Conservation (phyloP, 2,888 invertebrate species). For the Drosophila macrospina region DNA sequence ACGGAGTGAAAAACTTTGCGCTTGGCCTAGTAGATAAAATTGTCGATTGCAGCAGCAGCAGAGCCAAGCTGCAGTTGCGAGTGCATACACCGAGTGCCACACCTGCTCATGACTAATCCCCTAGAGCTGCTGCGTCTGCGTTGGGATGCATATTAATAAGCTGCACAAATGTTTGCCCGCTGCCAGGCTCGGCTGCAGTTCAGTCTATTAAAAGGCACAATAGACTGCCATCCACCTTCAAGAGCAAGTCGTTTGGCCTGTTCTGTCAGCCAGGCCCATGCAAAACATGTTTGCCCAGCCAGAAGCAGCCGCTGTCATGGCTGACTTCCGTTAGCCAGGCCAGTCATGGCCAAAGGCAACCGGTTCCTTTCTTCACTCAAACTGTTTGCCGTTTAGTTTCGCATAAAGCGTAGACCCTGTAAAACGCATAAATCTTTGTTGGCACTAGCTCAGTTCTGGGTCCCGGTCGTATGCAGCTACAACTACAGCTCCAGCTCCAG, state of each 20-base stretch:
- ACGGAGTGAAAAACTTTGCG: slow-evolving; percentile 62
- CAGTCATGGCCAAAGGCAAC: slow-evolving; percentile 9
- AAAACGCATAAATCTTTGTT: slow-evolving; percentile 78
- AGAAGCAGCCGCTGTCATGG: slow-evolving; percentile 35
- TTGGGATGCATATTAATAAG: slow-evolving; percentile 72
- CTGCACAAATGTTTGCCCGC: slow-evolving; percentile 73
- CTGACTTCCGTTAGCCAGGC: slow-evolving; percentile 42
- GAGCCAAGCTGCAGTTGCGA: slow-evolving; percentile 8
- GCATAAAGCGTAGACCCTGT: slow-evolving; percentile 67
- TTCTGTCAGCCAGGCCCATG: slow-evolving; percentile 22
- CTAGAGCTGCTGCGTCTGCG: slow-evolving; percentile 28
- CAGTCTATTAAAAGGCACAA: slow-evolving; percentile 74
- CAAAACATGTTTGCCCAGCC: slow-evolving; percentile 45
- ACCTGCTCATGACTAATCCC: slow-evolving; percentile 50
- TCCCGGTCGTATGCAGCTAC: slow-evolving; percentile 18
- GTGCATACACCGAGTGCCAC: slow-evolving; percentile 6
- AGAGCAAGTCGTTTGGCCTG: background rate
- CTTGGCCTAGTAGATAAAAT: slow-evolving; percentile 71
- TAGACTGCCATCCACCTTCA: slow-evolving; percentile 43
- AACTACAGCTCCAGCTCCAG: slow-evolving; percentile 9
- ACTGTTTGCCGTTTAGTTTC: slow-evolving; percentile 76
- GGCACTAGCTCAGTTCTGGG: slow-evolving; percentile 47
- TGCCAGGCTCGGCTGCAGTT: slow-evolving; percentile 52
- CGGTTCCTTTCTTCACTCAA: slow-evolving; percentile 57
- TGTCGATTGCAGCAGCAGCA: slow-evolving; percentile 58